phyloP scores from a whole-genome alignment of 2,888 invertebrate species.

The Ferdinandea cuprea region DNA sequence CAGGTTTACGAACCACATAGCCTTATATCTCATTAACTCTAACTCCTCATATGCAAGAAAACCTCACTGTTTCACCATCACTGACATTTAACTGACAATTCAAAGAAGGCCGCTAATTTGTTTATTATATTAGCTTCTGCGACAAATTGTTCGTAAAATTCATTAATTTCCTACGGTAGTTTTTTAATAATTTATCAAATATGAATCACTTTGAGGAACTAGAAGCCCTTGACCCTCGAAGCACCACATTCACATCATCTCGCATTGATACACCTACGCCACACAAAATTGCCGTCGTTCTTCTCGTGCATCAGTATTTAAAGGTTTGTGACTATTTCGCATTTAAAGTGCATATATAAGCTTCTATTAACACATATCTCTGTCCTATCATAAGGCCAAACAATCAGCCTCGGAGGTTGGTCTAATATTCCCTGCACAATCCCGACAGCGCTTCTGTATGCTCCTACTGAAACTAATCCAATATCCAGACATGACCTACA shows the following conservation, averaged over 20 bases:
- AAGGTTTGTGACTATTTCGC: slow-evolving; percentile 82
- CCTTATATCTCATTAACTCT: not conserved
- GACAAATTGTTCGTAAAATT: not conserved
- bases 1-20: not conserved
- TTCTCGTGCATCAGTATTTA: slow-evolving; percentile 90
- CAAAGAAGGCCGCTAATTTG: slow-evolving; percentile 38
- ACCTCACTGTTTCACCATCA: not conserved
- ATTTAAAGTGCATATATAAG: too few relatives aligned
- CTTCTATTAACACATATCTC: not conserved
- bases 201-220: slow-evolving; percentile 81
- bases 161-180: not conserved
- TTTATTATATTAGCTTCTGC: slow-evolving; percentile 17
- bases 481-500: slow-evolving; percentile 91
- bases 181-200: not conserved
- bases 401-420: slow-evolving; percentile 79
- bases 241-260: slow-evolving; percentile 78
- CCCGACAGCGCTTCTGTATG: slow-evolving; percentile 91
- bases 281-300: slow-evolving; percentile 90
- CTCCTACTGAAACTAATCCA: slow-evolving; percentile 90
- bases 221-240: slow-evolving; percentile 80
- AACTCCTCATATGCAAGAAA: not conserved
- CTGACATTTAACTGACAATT: slow-evolving; percentile 36
- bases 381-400: slow-evolving; percentile 77
- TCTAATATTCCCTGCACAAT: slow-evolving; percentile 84
- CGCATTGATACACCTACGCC: slow-evolving; percentile 86